phyloP scores from a whole-genome alignment of 2,888 invertebrate genomes.

The Palloptera scutellata region DNA sequence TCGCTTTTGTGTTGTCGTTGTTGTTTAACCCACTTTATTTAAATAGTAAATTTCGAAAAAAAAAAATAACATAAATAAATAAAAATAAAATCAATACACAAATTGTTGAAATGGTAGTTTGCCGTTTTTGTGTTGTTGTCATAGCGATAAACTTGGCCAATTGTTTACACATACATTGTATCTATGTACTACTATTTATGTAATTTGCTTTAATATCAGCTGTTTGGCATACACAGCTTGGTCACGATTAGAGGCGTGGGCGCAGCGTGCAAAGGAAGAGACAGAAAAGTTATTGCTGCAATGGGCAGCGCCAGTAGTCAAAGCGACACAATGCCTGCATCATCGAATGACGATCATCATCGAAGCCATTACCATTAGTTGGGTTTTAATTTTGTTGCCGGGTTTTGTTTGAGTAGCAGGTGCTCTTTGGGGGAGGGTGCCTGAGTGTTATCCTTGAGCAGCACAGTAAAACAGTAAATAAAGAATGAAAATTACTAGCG shows the following conservation, averaged over 20 bases:
- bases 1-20: slow-evolving; percentile 11
- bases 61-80: not conserved
- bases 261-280: not conserved
- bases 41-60: not conserved
- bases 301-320: not conserved
- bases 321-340: too few relatives aligned
- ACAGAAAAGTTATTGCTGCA: not conserved
- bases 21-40: not conserved
- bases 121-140: slow-evolving; percentile 21
- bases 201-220: slow-evolving; percentile 24
- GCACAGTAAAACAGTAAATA: too few relatives aligned
- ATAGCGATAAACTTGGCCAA: slow-evolving; percentile 46
- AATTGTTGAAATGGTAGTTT: slow-evolving; percentile 15
- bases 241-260: not conserved
- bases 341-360: too few relatives aligned
- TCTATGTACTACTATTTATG: too few relatives aligned
- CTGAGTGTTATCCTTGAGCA: too few relatives aligned
- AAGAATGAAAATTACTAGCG: too few relatives aligned
- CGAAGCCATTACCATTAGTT: too few relatives aligned
- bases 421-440: too few relatives aligned
- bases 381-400: too few relatives aligned
- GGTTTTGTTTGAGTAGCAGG: too few relatives aligned
- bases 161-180: slow-evolving; percentile 12
- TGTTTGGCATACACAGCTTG: slow-evolving; percentile 17
- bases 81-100: slow-evolving; percentile 26